phyloP scores from a whole-genome alignment of 1,140 invertebrate genomes.

The Magallana ariakensis region DNA sequence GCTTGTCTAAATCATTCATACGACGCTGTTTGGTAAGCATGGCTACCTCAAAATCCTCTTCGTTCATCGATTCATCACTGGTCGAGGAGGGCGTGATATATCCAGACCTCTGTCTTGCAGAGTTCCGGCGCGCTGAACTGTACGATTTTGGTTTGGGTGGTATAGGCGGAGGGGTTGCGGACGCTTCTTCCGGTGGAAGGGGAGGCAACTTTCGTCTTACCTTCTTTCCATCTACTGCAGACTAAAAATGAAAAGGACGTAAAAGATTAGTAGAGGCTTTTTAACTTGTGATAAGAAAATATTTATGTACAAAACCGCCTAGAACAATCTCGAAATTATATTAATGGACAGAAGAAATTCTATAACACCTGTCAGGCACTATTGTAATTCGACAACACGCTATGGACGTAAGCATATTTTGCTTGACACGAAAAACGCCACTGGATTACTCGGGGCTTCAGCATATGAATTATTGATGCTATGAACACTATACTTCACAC shows the following conservation, averaged over 20 bases:
- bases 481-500: background rate
- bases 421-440: background rate
- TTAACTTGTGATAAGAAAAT: too few relatives aligned
- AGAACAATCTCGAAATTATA: too few relatives aligned
- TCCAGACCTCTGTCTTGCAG: slow-evolving; percentile 43
- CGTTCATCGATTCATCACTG: slow-evolving; percentile 74
- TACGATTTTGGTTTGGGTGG: slow-evolving; percentile 53
- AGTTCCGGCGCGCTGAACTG: slow-evolving; percentile 48
- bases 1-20: slow-evolving; percentile 67
- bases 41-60: slow-evolving; percentile 75
- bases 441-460: background rate
- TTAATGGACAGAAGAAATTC: too few relatives aligned
- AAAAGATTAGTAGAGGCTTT: background rate
- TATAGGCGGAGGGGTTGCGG: slow-evolving; percentile 25
- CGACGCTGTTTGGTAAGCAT: slow-evolving; percentile 66
- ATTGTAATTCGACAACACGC: too few relatives aligned
- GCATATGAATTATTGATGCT: slow-evolving; percentile 5
- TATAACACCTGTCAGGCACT: too few relatives aligned
- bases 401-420: background rate
- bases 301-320: too few relatives aligned
- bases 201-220: slow-evolving; percentile 83
- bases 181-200: slow-evolving; percentile 83
- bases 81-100: slow-evolving; percentile 62
- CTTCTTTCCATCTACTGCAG: slow-evolving; percentile 73
- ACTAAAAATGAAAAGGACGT: slow-evolving; percentile 35